Evolutionary conservation across 1,140 invertebrate species (phyloP).

Genomic region (Drosophila parvula): DNA sequence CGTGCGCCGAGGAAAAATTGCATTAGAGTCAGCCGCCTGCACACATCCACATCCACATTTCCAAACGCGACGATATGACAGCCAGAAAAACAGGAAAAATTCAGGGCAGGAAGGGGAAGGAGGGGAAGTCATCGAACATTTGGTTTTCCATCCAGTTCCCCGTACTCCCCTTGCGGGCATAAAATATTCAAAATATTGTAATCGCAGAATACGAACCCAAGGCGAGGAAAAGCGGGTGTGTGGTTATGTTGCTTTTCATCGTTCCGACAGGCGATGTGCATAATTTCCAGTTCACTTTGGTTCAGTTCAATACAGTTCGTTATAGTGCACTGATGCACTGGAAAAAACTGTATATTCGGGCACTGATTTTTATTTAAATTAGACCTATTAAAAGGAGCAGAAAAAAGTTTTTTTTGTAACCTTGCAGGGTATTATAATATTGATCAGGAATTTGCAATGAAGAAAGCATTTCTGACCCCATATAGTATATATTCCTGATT

Average conservation of each 20-base stretch:
- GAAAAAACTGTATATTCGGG: not conserved
- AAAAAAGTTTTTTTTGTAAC: no score
- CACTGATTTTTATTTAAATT: no score
- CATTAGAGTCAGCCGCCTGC: constrained; percentile 54
- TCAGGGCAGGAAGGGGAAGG: not conserved
- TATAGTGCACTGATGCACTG: constrained; percentile 31
- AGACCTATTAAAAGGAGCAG: no score
- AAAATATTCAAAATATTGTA: constrained; percentile 82
- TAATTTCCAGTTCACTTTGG: constrained; percentile 77
- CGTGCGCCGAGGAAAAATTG: constrained; percentile 48
- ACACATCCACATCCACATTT: constrained; percentile 33
- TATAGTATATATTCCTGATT: no score
- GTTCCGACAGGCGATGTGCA: constrained; percentile 64
- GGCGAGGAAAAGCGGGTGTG: constrained; percentile 29
- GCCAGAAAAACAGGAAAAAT: constrained; percentile 28
- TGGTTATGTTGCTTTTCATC: constrained; percentile 43
- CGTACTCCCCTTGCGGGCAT: constrained; percentile 36
- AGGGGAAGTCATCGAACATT: constrained; percentile 41
- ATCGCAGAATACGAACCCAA: constrained; percentile 57
- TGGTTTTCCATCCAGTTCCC: constrained; percentile 24
- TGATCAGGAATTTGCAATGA: no score
- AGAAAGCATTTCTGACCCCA: no score
- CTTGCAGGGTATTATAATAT: no score
- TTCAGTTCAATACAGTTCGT: constrained; percentile 48
- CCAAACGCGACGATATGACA: constrained; percentile 41